Evolutionary conservation across 2,888 invertebrate genomes (phyloP), one percentile per base, ranked within the genome.

Genomic region (Xanthorhoe spadicearia): DNA sequence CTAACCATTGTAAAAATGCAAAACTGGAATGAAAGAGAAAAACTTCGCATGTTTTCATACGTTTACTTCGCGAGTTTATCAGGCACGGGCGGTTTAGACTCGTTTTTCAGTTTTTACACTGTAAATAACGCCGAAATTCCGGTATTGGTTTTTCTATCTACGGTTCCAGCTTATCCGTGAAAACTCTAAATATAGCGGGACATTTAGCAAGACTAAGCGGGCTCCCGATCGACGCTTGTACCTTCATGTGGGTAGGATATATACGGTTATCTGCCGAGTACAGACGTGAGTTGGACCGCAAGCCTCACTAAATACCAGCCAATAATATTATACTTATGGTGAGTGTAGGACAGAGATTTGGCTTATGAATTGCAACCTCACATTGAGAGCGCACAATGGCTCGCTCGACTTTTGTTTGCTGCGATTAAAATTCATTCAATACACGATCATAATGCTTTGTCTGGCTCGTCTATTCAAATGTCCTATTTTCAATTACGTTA

Each of bases 281-380:
- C 92, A 91, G 89, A 77, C 86, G 79, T 73, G 79, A 74, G 72
- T 71, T 74, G 77, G 81, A 81, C 90, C 89, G 69, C 90, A 87
- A 83, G 81, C 85, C 81, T 64, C 77, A 76, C 86, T 89, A 88
- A 90, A 86, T 87, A 87, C 84, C 79, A 75, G 70, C 80, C 84
- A 85, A 86, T 89, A 88, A 84, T 75, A 83, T 84, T 85, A 58
- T 64, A 60, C 62, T 63, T 67, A 88, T 76, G 80, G 77, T 70
- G 92, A 84, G 83, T 90, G 90, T 77, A 73, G 78, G 78, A 77
- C 70, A 56, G 86, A 88, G 91, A 90, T 90, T 90, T 84, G 81
- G 78, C 81, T 83, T 82, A 85, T 85, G 84, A 87, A 84, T 84
- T 82, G 84, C 80, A 79, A 77, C 78, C 80, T 80, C 83, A 81